Base-by-base conservation (phyloP, 1,140 invertebrate genomes). In the Anastrepha obliqua region DNA sequence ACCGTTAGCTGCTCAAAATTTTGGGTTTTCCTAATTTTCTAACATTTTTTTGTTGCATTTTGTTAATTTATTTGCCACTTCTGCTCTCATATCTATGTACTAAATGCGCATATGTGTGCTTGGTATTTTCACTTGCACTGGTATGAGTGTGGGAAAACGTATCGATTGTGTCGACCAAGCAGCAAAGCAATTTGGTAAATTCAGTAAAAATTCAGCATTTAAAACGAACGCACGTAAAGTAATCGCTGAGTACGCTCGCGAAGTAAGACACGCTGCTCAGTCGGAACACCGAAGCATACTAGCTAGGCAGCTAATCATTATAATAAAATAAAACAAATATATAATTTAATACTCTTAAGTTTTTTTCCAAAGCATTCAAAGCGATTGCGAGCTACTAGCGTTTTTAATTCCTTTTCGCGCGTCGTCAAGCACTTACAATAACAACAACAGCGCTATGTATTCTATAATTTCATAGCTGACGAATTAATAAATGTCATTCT, bases 191-290 rank as follows among this genome's bases (percentile, higher is more conserved):
- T 44, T n/a, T 29, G 0, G 42, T 9, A 81, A 20, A 11, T 81
- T 81, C 74, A 81, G 74, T 81, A 44, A 81, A 81, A 81, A 81
- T 81, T 81, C 47, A 81, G 74, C 74, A 81, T 81, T 81, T 81
- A 81, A 58, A 81, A 81, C 74, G 74, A 81, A 55, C 47, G 42
- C 74, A 81, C 74, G 74, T 51, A n/a, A 51, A 81, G 17, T 20
- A 55, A n/a, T 81, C 11, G 47, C 5, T 42, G 44, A 74, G 39
- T 29, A 42, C 74, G 74, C 47, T 81, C 44, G n/a, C 47, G 51
- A 20, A 11, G 3, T 47, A 55, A 42, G 20, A 20, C 74, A 81
- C 20, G 51, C 74, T 55, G 17, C 47, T 20, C 44, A 13, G 47
- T 29, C 74, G 74, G 51, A 47, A 81, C 74, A 9, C n/a, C 47